Percentiles rank a stretch among this genome's conserved stretches.
These are phyloP conservation scores for Volucella inanis DNA, from an alignment of 2,888 invertebrate genomes.

Conservation along the genomic window DNA sequence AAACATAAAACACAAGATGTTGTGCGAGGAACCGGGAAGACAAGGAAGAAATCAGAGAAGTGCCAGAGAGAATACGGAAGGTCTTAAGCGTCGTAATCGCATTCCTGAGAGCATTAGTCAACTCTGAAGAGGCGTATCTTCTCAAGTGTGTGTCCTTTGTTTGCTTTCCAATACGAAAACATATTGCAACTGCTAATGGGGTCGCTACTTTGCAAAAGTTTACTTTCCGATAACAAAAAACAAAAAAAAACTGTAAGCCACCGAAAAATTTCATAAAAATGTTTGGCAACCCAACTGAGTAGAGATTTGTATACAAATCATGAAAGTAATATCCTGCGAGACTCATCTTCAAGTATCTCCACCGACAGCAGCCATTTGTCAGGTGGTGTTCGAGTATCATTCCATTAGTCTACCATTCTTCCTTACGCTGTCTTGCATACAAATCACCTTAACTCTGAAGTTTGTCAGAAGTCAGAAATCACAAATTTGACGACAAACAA, in stretches of 20 bases:
- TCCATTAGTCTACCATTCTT: not conserved
- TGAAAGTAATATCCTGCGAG: too few relatives aligned
- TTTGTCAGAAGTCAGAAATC: too few relatives aligned
- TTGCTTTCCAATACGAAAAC: conserved; percentile 59
- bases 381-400: too few relatives aligned
- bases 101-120: conserved; percentile 66
- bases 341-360: too few relatives aligned
- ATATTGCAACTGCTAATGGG: conserved; percentile 67
- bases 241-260: not conserved
- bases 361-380: too few relatives aligned
- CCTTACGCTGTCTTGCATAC: conserved; percentile 6
- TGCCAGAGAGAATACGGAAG: not conserved
- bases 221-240: conserved; percentile 21
- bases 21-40: conserved; percentile 19
- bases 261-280: too few relatives aligned
- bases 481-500: not conserved
- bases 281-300: too few relatives aligned
- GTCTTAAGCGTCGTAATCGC: conserved; percentile 45
- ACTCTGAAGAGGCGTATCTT: conserved; percentile 5
- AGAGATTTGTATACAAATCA: not conserved
- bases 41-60: not conserved
- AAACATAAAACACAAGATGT: conserved; percentile 39
- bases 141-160: conserved; percentile 62
- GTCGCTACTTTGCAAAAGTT: conserved; percentile 65
- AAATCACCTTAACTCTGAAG: not conserved